Conservation (phyloP, 2,888 invertebrate species). For the Elmis aenea region DNA sequence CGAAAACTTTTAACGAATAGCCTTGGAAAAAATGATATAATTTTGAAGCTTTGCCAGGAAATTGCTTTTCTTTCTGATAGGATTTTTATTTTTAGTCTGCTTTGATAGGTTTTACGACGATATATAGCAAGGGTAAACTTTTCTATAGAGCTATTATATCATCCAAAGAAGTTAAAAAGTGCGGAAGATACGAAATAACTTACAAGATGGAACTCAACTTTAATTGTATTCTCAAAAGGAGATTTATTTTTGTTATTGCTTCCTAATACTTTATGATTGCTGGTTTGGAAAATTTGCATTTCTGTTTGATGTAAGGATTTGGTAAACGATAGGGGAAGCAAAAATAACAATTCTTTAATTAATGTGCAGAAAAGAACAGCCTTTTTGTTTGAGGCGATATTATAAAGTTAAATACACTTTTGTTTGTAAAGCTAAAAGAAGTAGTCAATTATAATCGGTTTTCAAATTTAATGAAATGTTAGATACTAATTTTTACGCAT, state of each 20-base stretch:
- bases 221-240: conserved; percentile 40
- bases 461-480: too few species aligned
- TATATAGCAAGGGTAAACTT: conserved; percentile 20
- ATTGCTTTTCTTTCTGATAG: conserved; percentile 28
- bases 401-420: too few species aligned
- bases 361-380: too few species aligned
- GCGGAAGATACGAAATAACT: conserved; percentile 13
- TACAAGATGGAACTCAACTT: too few species aligned
- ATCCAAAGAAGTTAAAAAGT: conserved; percentile 13
- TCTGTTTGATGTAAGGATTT: conserved; percentile 12
- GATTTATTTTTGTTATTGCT: conserved; percentile 41
- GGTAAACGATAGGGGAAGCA: too few species aligned
- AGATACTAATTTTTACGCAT: too few species aligned
- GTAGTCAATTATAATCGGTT: too few species aligned
- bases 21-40: conserved; percentile 26
- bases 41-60: conserved; percentile 22
- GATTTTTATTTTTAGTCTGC: conserved; percentile 25
- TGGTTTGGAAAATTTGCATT: conserved; percentile 42
- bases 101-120: conserved; percentile 24
- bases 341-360: too few species aligned
- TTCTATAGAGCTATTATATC: conserved; percentile 18
- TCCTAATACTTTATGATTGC: conserved; percentile 45
- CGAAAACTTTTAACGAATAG: conserved; percentile 22
- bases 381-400: too few species aligned
- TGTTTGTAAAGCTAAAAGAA: too few species aligned